Evolutionary conservation across 2,888 invertebrate genomes (phyloP), one percentile per base, ranked within the genome.

Genomic region (Acrobasis repandana): DNA sequence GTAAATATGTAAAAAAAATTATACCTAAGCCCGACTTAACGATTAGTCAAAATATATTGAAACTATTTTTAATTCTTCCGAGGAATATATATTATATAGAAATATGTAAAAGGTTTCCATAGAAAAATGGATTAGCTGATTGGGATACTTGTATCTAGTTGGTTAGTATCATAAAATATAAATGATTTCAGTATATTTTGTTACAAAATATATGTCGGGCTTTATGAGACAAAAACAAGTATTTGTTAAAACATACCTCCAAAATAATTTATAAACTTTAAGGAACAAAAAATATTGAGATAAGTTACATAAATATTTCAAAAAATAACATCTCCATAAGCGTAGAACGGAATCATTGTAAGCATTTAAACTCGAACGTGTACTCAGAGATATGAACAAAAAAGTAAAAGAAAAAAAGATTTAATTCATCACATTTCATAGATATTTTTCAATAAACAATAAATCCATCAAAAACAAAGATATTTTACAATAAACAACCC

Each of bases 301-400:
- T 50, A 50, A 14, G 11, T 28, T n/a, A 28, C 6, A 50, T 50
- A 52, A 54, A 60, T 52, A 48, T 43, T 56, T 46, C 52, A 61
- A 56, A 60, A 52, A 61, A 62, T 63, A 28, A 58, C 33, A 57
- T 64, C 43, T 48, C 11, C 46, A 56, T 47, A 33, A 52, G 54
- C 54, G 47, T 52, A 60, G 15, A 60, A 18, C 54, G 54, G 54
- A 54, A 54, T 54, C 54, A 54, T 54, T 54, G 38, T 54, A 54
- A 38, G 54, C 54, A 54, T n/a, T 50, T 14, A 3, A 43, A 43
- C 43, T 38, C 6, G n/a, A 43, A 43, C 11, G 14, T 43, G 6
- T 14, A 3, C 11, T 14, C 38, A 43, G 11, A 43, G n/a, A 14
- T 14, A 43, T 14, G 10, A 20, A 48, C 2, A 48, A 18, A 49